These are phyloP conservation scores for Lasiurus cinereus DNA, from an alignment of 2,113 vertebrate species.

Conservation along the genomic window DNA sequence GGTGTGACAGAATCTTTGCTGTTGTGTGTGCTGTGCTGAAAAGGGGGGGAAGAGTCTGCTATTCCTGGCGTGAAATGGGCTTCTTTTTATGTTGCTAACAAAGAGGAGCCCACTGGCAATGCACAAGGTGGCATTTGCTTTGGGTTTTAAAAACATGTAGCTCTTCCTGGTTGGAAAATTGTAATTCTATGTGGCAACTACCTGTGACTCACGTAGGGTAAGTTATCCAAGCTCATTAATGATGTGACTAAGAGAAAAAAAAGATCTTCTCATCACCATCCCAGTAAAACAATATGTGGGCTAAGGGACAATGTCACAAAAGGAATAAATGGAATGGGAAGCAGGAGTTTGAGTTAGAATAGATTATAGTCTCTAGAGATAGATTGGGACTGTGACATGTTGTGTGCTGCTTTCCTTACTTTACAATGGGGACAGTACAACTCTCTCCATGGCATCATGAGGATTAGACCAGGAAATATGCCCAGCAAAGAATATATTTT, in stretches of 20 bases:
- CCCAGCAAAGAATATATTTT: background rate
- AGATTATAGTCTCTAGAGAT: background rate
- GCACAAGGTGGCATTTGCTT: conserved; percentile 55
- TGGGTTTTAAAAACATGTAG: conserved; percentile 62
- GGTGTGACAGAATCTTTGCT: conserved; percentile 52
- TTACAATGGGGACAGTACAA: background rate
- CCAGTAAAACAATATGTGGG: background rate
- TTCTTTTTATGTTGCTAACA: conserved; percentile 71
- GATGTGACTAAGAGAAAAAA: conserved; percentile 11
- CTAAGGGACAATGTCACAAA: background rate
- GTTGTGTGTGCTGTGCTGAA: conserved; percentile 15
- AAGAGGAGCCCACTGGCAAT: conserved; percentile 54
- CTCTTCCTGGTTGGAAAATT: conserved; percentile 27
- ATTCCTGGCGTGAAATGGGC: conserved; percentile 20
- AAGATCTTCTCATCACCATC: background rate
- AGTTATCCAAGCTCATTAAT: conserved; percentile 46
- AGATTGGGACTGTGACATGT: background rate
- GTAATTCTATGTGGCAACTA: conserved; percentile 26
- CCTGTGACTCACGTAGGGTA: background rate
- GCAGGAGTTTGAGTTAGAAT: background rate
- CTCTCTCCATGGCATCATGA: background rate
- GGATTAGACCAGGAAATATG: background rate
- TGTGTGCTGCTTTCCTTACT: background rate
- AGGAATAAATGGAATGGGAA: background rate
- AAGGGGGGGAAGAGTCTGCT: conserved; percentile 5